These are phyloP conservation scores for Chrysomela aeneicollis DNA, from an alignment of 2,888 invertebrate species.

Conservation along the genomic window DNA sequence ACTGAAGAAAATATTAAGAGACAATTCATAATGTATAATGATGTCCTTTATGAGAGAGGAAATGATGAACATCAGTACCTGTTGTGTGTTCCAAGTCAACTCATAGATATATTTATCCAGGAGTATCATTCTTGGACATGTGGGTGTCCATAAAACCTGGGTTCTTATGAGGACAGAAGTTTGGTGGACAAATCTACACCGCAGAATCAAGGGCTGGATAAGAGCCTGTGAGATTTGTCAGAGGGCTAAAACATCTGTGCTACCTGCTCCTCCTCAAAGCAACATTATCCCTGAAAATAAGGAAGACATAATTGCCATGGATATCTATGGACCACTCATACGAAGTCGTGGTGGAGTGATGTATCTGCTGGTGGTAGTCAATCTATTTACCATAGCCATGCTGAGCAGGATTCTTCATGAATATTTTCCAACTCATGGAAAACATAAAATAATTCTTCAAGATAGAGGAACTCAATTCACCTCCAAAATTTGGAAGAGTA, in stretches of 20 bases:
- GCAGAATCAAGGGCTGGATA: neutral
- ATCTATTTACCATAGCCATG: slow-evolving; percentile 28
- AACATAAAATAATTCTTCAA: slow-evolving; percentile 7
- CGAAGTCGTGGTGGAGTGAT: slow-evolving; percentile 48
- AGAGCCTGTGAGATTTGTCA: slow-evolving; percentile 13
- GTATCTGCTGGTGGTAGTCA: slow-evolving; percentile 53
- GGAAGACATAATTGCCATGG: slow-evolving; percentile 8
- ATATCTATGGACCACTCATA: slow-evolving; percentile 16
- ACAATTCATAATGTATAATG: slow-evolving; percentile 3
- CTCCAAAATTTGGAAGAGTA: slow-evolving; percentile 13
- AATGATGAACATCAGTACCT: slow-evolving; percentile 5
- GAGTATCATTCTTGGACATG: slow-evolving; percentile 13
- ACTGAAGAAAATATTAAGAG: neutral
- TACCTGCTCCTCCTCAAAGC: slow-evolving; percentile 16
- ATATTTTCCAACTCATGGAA: slow-evolving; percentile 12
- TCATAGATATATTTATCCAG: neutral
- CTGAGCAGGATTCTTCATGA: slow-evolving; percentile 2
- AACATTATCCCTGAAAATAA: slow-evolving; percentile 10
- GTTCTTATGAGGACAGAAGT: neutral
- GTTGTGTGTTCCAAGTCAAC: slow-evolving; percentile 4
- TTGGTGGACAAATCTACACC: slow-evolving; percentile 11
- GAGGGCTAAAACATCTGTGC: neutral
- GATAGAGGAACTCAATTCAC: slow-evolving; percentile 27
- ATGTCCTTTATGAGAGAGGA: slow-evolving; percentile 1
- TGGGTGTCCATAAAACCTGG: slow-evolving; percentile 14